Evolutionary conservation across 1,140 invertebrate genomes (phyloP).

Genomic region (Zaprionus davidi): DNA sequence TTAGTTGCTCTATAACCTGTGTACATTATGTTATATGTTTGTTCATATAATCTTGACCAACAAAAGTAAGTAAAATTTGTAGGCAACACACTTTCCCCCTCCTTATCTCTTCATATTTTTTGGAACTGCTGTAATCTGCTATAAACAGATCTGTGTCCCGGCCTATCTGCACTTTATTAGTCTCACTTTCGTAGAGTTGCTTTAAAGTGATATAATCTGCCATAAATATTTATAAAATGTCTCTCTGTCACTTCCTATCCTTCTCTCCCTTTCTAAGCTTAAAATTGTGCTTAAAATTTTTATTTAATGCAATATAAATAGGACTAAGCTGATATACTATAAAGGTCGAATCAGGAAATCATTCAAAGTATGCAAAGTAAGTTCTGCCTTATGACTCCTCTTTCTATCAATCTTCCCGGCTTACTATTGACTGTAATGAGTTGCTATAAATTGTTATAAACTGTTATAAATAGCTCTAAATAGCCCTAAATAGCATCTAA

Average conservation of each 20-base stretch:
- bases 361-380: no score
- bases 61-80: no score
- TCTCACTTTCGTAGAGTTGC: no score
- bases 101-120: not conserved
- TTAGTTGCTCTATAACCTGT: not conserved
- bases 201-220: not conserved
- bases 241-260: not conserved
- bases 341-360: no score
- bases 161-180: no score
- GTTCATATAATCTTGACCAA: no score
- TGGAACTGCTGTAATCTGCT: not conserved
- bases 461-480: not conserved
- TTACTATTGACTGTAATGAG: not conserved
- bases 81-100: not conserved
- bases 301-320: not conserved
- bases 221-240: not conserved
- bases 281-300: no score
- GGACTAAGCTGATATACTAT: not conserved
- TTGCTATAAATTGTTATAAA: not conserved
- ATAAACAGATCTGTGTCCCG: not conserved
- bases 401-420: no score
- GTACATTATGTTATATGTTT: no score
- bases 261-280: not conserved
- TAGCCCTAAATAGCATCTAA: no score
- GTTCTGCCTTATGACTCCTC: no score